Evolutionary conservation across 2,113 vertebrate species (phyloP).

Genomic region (Austrofundulus limnaeus): DNA sequence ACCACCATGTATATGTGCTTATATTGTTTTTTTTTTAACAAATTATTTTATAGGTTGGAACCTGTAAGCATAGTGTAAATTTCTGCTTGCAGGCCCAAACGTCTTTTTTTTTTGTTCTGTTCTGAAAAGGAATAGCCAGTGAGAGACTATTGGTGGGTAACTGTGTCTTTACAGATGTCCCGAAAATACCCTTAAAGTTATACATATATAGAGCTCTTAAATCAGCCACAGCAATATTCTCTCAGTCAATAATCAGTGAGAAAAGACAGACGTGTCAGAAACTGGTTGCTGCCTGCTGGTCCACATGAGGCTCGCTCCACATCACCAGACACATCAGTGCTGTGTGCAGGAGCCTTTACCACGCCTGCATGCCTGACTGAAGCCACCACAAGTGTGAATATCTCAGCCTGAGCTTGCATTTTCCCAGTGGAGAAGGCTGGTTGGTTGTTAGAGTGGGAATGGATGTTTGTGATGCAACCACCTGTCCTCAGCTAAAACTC

Average conservation of each 20-base stretch:
- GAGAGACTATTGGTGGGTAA: background rate
- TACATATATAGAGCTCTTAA: background rate
- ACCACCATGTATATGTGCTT: slow-evolving; percentile 17
- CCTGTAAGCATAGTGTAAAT: slow-evolving; percentile 21
- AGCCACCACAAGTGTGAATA: slow-evolving; percentile 62
- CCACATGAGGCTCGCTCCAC: slow-evolving; percentile 37
- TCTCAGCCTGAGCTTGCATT: slow-evolving; percentile 51
- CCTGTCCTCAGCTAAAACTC: background rate
- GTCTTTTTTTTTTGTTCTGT: background rate
- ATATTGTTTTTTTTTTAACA: slow-evolving; percentile 12
- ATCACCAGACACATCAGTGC: slow-evolving; percentile 32
- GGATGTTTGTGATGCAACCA: slow-evolving; percentile 20
- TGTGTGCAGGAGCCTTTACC: slow-evolving; percentile 56
- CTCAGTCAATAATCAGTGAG: slow-evolving; percentile 35
- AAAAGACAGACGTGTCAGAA: slow-evolving; percentile 50
- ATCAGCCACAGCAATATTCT: slow-evolving; percentile 12
- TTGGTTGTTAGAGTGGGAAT: background rate
- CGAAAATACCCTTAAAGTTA: background rate
- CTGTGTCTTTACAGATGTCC: background rate
- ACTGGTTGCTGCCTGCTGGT: slow-evolving; percentile 28
- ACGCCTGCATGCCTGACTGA: slow-evolving; percentile 70
- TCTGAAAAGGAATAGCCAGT: background rate
- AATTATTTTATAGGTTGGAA: slow-evolving; percentile 32
- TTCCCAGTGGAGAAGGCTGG: slow-evolving; percentile 49
- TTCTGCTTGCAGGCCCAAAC: slow-evolving; percentile 15